Evolutionary conservation across 2,797 vertebrate genomes (phyloP).

Genomic region (Oryzias sinensis): DNA sequence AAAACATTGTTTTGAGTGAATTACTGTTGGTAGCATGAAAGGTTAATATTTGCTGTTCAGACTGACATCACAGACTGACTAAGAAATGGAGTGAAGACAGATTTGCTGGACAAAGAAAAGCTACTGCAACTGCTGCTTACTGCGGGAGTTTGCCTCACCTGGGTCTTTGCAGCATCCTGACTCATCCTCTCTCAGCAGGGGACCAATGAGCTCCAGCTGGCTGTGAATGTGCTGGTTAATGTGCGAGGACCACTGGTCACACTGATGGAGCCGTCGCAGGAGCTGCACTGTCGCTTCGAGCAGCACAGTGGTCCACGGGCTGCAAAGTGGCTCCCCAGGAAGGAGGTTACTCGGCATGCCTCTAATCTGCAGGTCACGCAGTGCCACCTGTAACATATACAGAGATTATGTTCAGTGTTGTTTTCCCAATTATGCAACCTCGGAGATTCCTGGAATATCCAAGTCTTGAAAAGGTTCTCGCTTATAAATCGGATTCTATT

Average conservation of each 20-base stretch:
- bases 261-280: constrained; percentile 73
- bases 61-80: too few relatives aligned
- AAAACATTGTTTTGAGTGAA: too few relatives aligned
- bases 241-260: constrained; percentile 75
- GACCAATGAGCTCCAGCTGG: constrained; percentile 78
- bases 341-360: constrained; percentile 81
- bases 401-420: neutral
- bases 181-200: constrained; percentile 71
- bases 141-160: constrained; percentile 43
- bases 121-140: neutral
- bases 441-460: neutral
- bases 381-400: constrained; percentile 71
- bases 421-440: neutral
- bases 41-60: too few relatives aligned
- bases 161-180: constrained; percentile 32
- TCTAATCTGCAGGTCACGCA: constrained; percentile 82
- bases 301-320: constrained; percentile 76
- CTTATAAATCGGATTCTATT: too few relatives aligned
- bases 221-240: constrained; percentile 79
- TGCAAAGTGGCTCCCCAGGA: constrained; percentile 81
- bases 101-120: too few relatives aligned
- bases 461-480: neutral
- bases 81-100: too few relatives aligned
- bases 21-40: too few relatives aligned
- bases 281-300: constrained; percentile 80